Evolutionary conservation across 2,797 vertebrate genomes (phyloP), one percentile per base, ranked within the genome.

Genomic region (Gorsachius magnificus): DNA sequence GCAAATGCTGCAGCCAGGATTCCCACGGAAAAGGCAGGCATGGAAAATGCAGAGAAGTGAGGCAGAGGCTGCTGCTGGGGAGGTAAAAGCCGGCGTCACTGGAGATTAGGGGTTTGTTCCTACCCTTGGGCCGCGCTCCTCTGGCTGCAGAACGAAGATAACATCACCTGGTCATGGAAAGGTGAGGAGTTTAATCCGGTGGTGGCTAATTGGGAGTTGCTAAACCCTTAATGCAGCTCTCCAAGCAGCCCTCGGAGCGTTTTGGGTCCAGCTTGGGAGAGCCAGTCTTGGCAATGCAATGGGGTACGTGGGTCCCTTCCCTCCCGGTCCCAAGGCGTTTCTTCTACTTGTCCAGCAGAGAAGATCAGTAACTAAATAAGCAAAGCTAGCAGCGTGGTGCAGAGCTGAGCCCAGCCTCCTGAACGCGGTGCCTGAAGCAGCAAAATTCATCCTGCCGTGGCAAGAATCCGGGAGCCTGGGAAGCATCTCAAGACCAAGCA

Each of bases 211-310:
- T 1, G 4, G 28, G 45, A 54, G 31, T 35, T 89, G 24, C 79
- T 70, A 31, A 85, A 14, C 3, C 21, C 28, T 65, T 38, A 41
- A 6, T 8, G 1, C 36, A 78, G 36, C n/a, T 58, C 45, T 68
- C 13, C 22, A 15, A 57, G 53, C 29, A 43, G 87, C 70, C 69
- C 50, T 36, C 4, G 45, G 36, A 79, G 41, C 7, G 9, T 56
- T 84, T 63, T 36, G 41, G 69, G 60, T 45, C 64, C 63, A 68
- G 68, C 14, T 6, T 28, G 19, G n/a, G 45, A 87, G 48, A 64
- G 26, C 14, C 0, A 0, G 22, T 33, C 36, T 7, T 16, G 50
- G 24, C 0, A 0, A 46, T 28, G 54, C 36, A 22, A 16, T 11
- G 24, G 57, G 26, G 38, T 70, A 25, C 0, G 0, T 2, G 33